phyloP scores from a whole-genome alignment of 2,888 invertebrate species.

The Corythucha ciliata region DNA sequence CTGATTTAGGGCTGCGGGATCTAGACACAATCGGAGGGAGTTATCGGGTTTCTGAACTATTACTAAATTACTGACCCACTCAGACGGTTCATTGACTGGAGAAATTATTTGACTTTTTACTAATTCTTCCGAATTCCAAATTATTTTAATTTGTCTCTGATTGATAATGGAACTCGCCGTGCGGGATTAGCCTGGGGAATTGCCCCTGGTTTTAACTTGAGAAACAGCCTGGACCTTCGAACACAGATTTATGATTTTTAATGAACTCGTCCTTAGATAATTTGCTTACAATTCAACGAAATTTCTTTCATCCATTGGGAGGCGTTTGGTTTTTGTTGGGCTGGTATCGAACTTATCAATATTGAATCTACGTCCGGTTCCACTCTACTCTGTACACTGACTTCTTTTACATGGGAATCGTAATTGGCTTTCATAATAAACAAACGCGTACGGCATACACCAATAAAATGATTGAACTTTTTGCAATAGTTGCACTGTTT shows the following conservation, averaged over 20 bases:
- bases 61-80: constrained; percentile 34
- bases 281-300: too few relatives aligned
- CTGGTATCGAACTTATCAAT: too few relatives aligned
- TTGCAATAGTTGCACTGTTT: background rate
- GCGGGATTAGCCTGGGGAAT: constrained; percentile 15
- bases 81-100: constrained; percentile 24
- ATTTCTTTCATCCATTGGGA: too few relatives aligned
- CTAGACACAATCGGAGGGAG: constrained; percentile 35
- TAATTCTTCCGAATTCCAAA: constrained; percentile 4
- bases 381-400: too few relatives aligned
- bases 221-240: too few relatives aligned
- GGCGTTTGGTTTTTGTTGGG: too few relatives aligned
- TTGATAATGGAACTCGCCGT: constrained; percentile 9
- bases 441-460: constrained; percentile 10
- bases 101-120: constrained; percentile 20
- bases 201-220: constrained; percentile 5
- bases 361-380: too few relatives aligned
- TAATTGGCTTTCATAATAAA: too few relatives aligned
- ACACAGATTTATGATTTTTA: background rate
- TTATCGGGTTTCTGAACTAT: constrained; percentile 36
- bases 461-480: constrained; percentile 1
- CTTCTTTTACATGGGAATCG: too few relatives aligned
- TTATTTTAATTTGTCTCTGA: constrained; percentile 14
- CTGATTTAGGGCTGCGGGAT: constrained; percentile 35
- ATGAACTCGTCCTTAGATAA: too few relatives aligned